A percentile compares a stretch with the other conserved stretches of the same genome.
Conservation (phyloP, 2,113 vertebrate genomes). For the Hyla sarda region DNA sequence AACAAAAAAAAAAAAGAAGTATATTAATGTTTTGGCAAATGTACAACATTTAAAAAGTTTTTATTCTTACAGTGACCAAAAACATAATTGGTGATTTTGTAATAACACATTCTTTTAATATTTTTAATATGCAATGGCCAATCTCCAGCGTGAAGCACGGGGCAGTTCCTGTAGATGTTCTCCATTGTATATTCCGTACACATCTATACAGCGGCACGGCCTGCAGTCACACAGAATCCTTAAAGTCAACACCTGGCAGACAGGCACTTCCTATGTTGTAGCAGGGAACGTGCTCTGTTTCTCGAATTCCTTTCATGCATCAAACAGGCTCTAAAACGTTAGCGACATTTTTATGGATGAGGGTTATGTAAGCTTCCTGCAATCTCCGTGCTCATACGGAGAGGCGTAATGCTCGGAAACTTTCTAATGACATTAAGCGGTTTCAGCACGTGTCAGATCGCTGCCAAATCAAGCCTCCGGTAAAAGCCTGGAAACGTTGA, state of each 20-base stretch:
- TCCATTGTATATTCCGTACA: not conserved
- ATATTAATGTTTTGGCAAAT: no score
- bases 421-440: constrained; percentile 50
- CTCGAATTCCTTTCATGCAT: not conserved
- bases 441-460: constrained; percentile 47
- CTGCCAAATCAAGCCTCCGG: constrained; percentile 35
- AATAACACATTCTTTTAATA: no score
- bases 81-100: no score
- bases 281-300: not conserved
- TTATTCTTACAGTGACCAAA: no score
- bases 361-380: constrained; percentile 44
- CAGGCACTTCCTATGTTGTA: not conserved
- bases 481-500: constrained; percentile 48
- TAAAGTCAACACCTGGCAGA: constrained; percentile 8
- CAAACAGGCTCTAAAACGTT: not conserved
- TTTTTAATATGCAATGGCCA: no score
- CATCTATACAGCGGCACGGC: not conserved
- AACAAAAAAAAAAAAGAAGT: no score
- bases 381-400: not conserved
- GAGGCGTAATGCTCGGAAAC: constrained; percentile 18
- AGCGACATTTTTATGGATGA: not conserved
- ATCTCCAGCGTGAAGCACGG: not conserved
- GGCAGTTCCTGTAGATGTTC: not conserved
- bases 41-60: no score
- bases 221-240: not conserved